Base-by-base conservation (phyloP, 2,797 vertebrate genomes). In the Acrossocheilus wenchowensis region DNA sequence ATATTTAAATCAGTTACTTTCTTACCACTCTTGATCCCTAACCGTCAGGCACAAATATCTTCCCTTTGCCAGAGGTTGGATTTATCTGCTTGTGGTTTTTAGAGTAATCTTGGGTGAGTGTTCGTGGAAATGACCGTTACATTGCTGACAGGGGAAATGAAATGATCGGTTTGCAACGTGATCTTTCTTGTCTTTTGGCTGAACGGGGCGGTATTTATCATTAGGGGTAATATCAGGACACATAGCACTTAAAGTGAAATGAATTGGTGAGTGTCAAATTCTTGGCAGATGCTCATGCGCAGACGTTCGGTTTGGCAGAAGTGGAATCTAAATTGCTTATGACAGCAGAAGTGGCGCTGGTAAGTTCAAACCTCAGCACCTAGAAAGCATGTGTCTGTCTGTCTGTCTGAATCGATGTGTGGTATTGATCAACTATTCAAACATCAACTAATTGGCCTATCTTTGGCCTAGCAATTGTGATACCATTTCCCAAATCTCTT, bases 201-300 rank as follows among this genome's bases (percentile, higher is more conserved):
- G 89, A 89, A 89, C 82, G 72, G 82, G 11, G 8, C 60, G 39
- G 79, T 88, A 93, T 93, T 92, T 88, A 93, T 94, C 92, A 91
- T 90, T 85, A 86, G 89, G 85, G 54, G 91, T 90, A 92, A 92
- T 92, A 66, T 36, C 68, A 19, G 87, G 89, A 93, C 89, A 90
- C 85, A 45, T 81, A 74, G 90, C 89, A 91, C 92, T 93, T 94
- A 90, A 90, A 92, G 78, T 89, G 39, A 90, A 92, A 93, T 90
- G 88, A 91, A 93, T 90, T 86, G 88, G 50, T 86, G 79, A 89
- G 90, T 89, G 57, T 90, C 91, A 78, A 39, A 60, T 57, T 88
- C 85, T 90, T 92, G 92, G 91, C 91, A 89, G 85, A 86, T 66
- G 23, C 26, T 45, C 11, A 64, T 91, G 89, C 81, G 68, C 78